Base-by-base conservation (phyloP, 1,140 invertebrate species). In the Drosophila novamexicana region DNA sequence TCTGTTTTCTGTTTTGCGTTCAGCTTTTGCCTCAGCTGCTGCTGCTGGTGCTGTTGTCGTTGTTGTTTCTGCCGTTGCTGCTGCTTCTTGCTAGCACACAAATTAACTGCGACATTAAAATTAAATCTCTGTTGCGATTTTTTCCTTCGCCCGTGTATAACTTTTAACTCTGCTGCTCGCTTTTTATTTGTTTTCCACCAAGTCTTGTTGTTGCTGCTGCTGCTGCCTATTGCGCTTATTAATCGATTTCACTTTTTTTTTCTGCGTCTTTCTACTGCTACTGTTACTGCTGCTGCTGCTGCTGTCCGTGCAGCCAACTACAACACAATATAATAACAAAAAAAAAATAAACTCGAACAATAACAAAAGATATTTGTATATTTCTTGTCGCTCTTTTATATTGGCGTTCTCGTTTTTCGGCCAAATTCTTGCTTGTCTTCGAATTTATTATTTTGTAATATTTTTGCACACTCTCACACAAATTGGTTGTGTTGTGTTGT, bases 21-120 rank as follows among this genome's bases (percentile, higher is more conserved):
- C 22, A 29, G 22, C 22, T 29, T 83, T 75, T 81, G 61, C 59
- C 64, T 71, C 68, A 71, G 72, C 72, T 70, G 59, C 72, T 70
- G 36, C 6, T 72, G 69, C 9, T 63, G 14, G 7, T 69, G 58
- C 14, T 63, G 67, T n/a, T 56, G 54, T 7, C 59, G 47, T 42
- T 56, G 50, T 39, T 74, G 69, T 56, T 70, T 44, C 22, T 79
- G 62, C 32, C 68, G 70, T 29, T 77, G 75, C 53, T 80, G 66
- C 58, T 78, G 53, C 63, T 79, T 65, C 68, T 76, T 68, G 66
- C 68, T 66, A 79, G 77, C 84, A 79, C 73, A 83, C 81, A 88
- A 88, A 89, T 79, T 89, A 89, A 88, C 83, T 88, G 83, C 83
- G 83, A 88, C 84, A 88, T 88, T 75, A 89, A 86, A 52, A 56